Evolutionary conservation across 2,888 invertebrate species (phyloP).

Genomic region (Asteroscopus sphinx): DNA sequence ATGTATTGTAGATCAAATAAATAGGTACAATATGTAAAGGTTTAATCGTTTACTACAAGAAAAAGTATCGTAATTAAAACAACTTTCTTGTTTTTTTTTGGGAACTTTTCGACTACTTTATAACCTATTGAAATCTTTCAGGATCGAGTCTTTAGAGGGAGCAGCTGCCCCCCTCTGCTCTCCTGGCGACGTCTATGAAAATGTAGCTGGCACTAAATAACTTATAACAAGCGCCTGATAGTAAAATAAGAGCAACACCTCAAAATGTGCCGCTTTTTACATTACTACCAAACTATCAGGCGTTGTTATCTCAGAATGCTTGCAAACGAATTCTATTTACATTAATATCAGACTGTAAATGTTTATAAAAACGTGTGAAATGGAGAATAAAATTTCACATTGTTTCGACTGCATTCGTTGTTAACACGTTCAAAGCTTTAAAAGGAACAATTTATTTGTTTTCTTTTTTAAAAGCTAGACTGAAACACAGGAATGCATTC

Average conservation of each 20-base stretch:
- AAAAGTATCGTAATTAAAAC: too few species aligned
- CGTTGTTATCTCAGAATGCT: conserved; percentile 32
- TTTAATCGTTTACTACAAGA: too few species aligned
- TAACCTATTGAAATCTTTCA: too few species aligned
- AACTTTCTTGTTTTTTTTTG: too few species aligned
- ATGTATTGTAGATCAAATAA: too few species aligned
- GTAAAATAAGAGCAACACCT: conserved; percentile 51
- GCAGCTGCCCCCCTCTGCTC: too few species aligned
- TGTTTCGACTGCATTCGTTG: conserved; percentile 48
- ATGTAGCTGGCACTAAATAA: too few species aligned
- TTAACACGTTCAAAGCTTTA: conserved; percentile 59
- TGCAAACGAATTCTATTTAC: conserved; percentile 8
- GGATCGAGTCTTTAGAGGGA: too few species aligned
- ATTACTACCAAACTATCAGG: conserved; percentile 42
- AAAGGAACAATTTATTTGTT: conserved; percentile 59
- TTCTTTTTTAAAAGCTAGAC: conserved; percentile 57
- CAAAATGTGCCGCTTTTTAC: conserved; percentile 5
- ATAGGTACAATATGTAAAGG: too few species aligned
- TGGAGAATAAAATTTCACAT: conserved; percentile 40
- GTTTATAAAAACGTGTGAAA: conserved; percentile 37
- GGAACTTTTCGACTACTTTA: too few species aligned
- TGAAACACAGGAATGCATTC: conserved; percentile 31
- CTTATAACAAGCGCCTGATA: conserved; percentile 51
- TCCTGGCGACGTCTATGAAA: too few species aligned
- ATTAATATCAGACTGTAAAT: conserved; percentile 11